Evolutionary conservation across 2,797 vertebrate species (phyloP).

Genomic region (Mycteria americana): DNA sequence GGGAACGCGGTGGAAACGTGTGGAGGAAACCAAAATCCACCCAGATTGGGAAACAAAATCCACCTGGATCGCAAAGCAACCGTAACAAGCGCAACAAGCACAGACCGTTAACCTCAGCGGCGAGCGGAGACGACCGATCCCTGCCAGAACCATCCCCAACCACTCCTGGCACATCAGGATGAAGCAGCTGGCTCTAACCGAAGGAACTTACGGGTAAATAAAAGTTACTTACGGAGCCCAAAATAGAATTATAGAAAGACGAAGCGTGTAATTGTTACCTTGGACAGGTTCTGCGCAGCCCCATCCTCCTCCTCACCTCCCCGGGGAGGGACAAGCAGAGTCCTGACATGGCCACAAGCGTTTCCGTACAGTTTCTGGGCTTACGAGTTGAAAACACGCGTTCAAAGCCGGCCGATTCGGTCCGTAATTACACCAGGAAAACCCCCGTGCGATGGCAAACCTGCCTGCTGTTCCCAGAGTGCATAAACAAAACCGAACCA

Average conservation of each 20-base stretch:
- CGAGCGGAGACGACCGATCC: no score
- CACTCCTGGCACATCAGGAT: no score
- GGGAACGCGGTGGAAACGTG: fast-evolving
- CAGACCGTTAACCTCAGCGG: background rate
- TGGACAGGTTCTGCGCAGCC: background rate
- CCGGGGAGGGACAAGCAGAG: background rate
- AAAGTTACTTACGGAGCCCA: background rate
- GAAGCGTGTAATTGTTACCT: fast-evolving
- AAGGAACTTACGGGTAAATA: background rate
- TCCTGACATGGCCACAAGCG: fast-evolving
- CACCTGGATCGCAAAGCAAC: background rate
- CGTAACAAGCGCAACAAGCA: fast-evolving
- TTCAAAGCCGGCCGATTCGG: fast-evolving
- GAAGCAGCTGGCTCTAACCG: fast-evolving
- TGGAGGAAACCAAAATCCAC: background rate
- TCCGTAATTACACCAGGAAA: background rate
- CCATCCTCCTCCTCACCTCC: background rate
- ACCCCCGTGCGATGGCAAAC: background rate
- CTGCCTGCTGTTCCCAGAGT: fast-evolving
- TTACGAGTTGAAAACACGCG: fast-evolving
- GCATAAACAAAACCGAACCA: background rate
- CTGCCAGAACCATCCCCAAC: fast-evolving
- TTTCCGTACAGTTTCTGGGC: background rate
- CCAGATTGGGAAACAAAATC: fast-evolving
- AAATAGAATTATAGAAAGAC: background rate